phyloP scores from a whole-genome alignment of 2,113 vertebrate genomes.

The Struthidea cinerea region DNA sequence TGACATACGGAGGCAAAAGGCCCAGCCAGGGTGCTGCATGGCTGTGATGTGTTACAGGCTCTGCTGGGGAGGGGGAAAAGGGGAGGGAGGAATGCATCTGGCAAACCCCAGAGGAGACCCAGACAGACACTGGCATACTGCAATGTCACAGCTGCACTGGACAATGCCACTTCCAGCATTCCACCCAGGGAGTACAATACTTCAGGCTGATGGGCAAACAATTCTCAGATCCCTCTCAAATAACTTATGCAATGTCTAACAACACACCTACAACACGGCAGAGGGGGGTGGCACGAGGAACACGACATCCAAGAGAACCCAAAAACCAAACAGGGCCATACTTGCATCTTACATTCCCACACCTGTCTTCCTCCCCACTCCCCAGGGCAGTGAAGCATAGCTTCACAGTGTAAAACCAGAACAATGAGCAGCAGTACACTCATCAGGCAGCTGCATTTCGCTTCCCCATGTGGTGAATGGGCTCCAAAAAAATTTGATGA shows the following conservation, averaged over 20 bases:
- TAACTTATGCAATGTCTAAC: not conserved
- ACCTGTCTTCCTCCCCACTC: not conserved
- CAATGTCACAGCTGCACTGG: not conserved
- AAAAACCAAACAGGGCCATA: not conserved
- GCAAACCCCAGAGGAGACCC: not conserved
- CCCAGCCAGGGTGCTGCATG: not conserved
- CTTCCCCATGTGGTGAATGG: not conserved
- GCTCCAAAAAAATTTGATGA: not conserved
- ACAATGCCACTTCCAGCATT: not conserved
- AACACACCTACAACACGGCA: accelerated
- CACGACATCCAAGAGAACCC: not conserved
- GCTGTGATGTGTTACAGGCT: not conserved
- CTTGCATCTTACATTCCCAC: not conserved
- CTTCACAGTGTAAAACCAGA: not conserved
- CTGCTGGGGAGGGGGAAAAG: not conserved
- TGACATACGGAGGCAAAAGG: not conserved
- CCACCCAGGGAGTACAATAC: not conserved
- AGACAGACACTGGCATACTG: not conserved
- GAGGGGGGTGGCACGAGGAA: not conserved
- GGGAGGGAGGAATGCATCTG: not conserved
- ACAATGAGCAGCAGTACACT: not conserved
- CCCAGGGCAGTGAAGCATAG: not conserved
- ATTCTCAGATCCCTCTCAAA: not conserved
- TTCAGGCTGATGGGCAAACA: not conserved
- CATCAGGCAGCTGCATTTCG: not conserved